phyloP scores from a whole-genome alignment of 2,888 invertebrate species.

The Gymnosoma rotundatum region DNA sequence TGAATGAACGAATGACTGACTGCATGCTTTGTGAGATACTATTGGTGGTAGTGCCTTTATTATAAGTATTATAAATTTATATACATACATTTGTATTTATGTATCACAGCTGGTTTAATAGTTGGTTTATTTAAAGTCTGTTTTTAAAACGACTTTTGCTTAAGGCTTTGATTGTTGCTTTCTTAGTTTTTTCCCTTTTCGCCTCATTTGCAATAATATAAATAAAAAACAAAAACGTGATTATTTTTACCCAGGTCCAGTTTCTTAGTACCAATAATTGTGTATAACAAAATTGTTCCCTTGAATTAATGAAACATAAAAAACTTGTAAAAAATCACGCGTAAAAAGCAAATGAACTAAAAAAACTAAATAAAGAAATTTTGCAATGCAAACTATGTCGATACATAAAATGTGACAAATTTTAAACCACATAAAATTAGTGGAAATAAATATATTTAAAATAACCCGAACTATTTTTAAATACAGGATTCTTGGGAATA shows the following conservation, averaged over 20 bases:
- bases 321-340: background rate
- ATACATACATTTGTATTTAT: no score
- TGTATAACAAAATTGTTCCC: constrained; percentile 13
- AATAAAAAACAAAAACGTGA: constrained; percentile 68
- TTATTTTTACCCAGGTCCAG: constrained; percentile 64
- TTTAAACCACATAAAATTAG: no score
- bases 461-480: no score
- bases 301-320: constrained; percentile 30
- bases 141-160: constrained; percentile 23
- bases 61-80: no score
- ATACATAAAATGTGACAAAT: background rate
- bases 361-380: constrained; percentile 50
- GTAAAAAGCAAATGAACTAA: background rate
- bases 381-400: constrained; percentile 46
- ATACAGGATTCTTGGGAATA: no score
- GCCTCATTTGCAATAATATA: constrained; percentile 55
- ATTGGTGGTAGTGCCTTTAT: no score
- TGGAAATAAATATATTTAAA: no score
- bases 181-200: constrained; percentile 22
- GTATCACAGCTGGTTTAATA: constrained; percentile 16
- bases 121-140: constrained; percentile 4
- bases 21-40: no score
- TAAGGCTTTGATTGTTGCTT: constrained; percentile 2
- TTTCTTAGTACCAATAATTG: no score
- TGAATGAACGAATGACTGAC: no score